These are phyloP conservation scores for Drosophila persimilis DNA, from an alignment of 1,140 invertebrate species.

Conservation along the genomic window DNA sequence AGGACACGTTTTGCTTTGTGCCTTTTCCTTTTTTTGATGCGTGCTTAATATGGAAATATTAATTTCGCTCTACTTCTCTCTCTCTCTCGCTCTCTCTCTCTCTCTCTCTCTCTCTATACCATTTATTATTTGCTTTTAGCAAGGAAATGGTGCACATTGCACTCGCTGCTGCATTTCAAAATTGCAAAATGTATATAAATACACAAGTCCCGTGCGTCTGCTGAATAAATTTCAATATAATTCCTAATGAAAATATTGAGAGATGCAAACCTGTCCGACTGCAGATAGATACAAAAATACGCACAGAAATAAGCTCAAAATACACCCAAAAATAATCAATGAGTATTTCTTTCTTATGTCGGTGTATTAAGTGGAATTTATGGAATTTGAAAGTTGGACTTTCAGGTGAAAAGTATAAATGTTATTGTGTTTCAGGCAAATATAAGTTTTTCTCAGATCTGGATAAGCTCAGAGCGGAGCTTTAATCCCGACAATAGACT, in stretches of 20 bases:
- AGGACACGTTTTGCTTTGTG: conserved; percentile 48
- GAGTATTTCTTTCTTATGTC: conserved; percentile 10
- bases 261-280: conserved; percentile 1
- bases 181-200: conserved; percentile 23
- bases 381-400: conserved; percentile 8
- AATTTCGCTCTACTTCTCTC: conserved; percentile 47
- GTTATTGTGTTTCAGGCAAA: not conserved
- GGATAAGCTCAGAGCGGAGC: too few species aligned
- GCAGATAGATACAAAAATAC: not conserved
- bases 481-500: too few species aligned
- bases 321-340: conserved; percentile 12
- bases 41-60: conserved; percentile 67
- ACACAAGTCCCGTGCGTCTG: conserved; percentile 16
- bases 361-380: conserved; percentile 35
- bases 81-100: not conserved
- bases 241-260: conserved; percentile 44
- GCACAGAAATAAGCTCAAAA: conserved; percentile 19
- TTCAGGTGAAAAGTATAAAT: too few species aligned
- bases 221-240: conserved; percentile 53
- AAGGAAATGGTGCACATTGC: conserved; percentile 31
- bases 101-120: conserved; percentile 13
- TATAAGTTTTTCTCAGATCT: not conserved
- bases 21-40: conserved; percentile 43
- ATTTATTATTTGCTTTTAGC: conserved; percentile 60
- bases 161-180: conserved; percentile 20